Base-by-base conservation (phyloP, 1,140 invertebrate genomes). In the Papilio helenus region DNA sequence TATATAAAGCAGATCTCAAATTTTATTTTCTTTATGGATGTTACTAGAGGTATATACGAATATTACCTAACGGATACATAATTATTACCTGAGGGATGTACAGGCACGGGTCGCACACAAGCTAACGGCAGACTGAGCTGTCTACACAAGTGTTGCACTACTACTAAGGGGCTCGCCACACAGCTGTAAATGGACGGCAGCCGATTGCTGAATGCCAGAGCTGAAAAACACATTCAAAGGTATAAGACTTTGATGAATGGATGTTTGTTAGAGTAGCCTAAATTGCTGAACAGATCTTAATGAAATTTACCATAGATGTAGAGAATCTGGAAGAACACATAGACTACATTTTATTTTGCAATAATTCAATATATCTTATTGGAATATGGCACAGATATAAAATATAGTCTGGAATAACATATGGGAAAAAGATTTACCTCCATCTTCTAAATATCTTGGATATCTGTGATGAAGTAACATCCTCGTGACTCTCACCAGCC, bases 61-160 rank as follows among this genome's bases (percentile, higher is more conserved):
- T 39, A 1, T 39, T 39, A 46, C 44, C 12, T 12, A 16, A 14
- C 0, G 44, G 10, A 42, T 42, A 46, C 10, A 3, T 18, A 18
- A 5, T 51, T 7, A 0, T 71, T 72, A 93, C 92, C 91, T 79
- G 86, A 95, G 3, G 96, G 96, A 85, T 97, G 97, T 81, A 97
- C 97, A 4, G 98, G 97, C 80, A 99, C 98, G 10, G 97, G 96
- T 84, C 97, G 96, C 3, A 99, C 96, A 89, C 97, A 98, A 44
- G 97, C 97, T 68, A 98, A 91, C 0, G 98, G 98, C 44, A 99
- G 94, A 12, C 96, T 96, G 49, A 96, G 88, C 95, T 98, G 97
- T 87, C 96, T 91, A 89, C 97, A 98, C 20, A 98, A 91, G 93
- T 98, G 97, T 87, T 97, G 96, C 8, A 97, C 97, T n/a, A 97